A percentile compares a stretch with the other conserved stretches of the same genome.
phyloP scores from a whole-genome alignment of 2,888 invertebrate species.

The Rotaria magnacalcarata region DNA sequence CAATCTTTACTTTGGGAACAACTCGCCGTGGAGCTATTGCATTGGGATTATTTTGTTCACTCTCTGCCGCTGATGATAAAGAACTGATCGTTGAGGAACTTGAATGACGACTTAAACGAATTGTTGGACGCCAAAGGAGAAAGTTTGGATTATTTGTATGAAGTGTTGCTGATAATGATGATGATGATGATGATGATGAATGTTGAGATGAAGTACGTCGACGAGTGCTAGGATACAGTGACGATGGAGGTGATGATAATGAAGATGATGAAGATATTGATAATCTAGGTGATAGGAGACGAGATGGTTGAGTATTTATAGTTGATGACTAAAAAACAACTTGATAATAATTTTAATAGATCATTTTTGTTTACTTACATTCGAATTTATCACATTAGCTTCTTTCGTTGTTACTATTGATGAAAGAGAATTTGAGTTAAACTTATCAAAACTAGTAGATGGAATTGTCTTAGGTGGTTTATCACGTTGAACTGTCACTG shows the following conservation, averaged over 20 bases:
- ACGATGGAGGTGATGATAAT: not conserved
- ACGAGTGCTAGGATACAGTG: not conserved
- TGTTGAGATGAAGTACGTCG: not conserved
- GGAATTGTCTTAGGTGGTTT: not conserved
- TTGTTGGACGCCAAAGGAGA: not conserved
- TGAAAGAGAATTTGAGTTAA: not conserved
- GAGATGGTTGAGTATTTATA: not conserved
- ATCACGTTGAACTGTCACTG: not conserved
- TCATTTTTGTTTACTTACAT: not conserved
- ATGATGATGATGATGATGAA: not conserved
- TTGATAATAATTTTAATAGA: not conserved
- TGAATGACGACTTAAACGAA: not conserved
- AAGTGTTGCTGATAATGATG: not conserved
- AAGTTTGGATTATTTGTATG: not conserved
- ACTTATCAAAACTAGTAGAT: not conserved
- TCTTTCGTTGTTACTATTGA: not conserved
- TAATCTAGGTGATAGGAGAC: not conserved
- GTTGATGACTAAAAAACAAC: not conserved
- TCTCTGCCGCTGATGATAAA: not conserved
- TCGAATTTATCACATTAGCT: not conserved
- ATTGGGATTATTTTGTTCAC: not conserved
- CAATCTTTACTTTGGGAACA: conserved; percentile 1
- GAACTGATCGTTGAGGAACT: not conserved
- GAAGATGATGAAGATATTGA: not conserved
- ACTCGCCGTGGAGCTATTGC: not conserved